Evolutionary conservation across 2,113 vertebrate genomes (phyloP).

Genomic region (Cygnus atratus): DNA sequence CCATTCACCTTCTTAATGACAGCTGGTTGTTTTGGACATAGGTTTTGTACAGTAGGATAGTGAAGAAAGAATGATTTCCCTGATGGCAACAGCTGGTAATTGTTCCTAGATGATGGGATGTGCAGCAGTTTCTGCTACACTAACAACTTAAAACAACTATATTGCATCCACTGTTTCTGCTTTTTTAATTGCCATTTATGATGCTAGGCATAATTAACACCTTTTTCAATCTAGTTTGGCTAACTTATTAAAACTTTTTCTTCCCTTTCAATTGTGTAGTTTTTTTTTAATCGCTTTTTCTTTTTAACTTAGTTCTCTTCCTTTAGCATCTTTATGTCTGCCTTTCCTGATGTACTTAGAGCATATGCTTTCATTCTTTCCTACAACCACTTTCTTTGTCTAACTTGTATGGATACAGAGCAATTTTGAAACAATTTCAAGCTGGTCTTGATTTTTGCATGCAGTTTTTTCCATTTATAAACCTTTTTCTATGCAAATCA

Average conservation of each 20-base stretch:
- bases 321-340: neutral
- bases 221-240: neutral
- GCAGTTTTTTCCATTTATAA: neutral
- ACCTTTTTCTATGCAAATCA: slow-evolving; percentile 1
- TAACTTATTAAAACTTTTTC: slow-evolving; percentile 18
- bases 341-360: neutral
- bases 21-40: neutral
- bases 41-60: neutral
- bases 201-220: slow-evolving; percentile 20
- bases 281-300: neutral
- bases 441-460: neutral
- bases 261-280: neutral
- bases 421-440: slow-evolving; percentile 11
- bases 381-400: neutral
- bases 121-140: neutral
- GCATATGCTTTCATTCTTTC: neutral
- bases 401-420: neutral
- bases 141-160: neutral
- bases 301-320: neutral
- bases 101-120: neutral
- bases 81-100: slow-evolving; percentile 30
- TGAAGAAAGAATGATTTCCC: slow-evolving; percentile 10
- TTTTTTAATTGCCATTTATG: slow-evolving; percentile 32
- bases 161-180: neutral
- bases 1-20: neutral